Conservation (phyloP, 2,797 vertebrate genomes). For the Molossus alvarezi region DNA sequence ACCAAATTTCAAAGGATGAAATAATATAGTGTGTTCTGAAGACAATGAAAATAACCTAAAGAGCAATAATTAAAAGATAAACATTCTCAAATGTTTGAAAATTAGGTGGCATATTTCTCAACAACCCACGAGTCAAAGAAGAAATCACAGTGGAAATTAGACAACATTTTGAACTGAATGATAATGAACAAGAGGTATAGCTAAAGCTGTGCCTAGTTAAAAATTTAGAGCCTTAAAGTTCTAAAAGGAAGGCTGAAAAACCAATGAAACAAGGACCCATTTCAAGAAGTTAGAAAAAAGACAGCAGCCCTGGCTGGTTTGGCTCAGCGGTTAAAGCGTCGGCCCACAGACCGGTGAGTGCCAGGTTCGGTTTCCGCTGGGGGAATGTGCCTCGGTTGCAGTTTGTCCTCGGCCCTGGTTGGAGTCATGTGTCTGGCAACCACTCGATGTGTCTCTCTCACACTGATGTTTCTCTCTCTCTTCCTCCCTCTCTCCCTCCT, state of each 20-base stretch:
- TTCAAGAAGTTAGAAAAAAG: conserved; percentile 53
- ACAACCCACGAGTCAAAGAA: conserved; percentile 49
- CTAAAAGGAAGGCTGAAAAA: conserved; percentile 12
- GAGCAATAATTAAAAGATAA: conserved; percentile 70
- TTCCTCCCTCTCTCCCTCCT: too few relatives aligned
- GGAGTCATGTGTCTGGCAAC: too few relatives aligned
- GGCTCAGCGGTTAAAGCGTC: too few relatives aligned
- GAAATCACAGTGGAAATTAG: conserved; percentile 61
- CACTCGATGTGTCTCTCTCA: too few relatives aligned
- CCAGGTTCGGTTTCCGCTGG: too few relatives aligned
- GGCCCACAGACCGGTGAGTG: too few relatives aligned
- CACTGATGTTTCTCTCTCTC: too few relatives aligned
- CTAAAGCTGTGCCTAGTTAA: conserved; percentile 4
- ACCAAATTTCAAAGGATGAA: conserved; percentile 52
- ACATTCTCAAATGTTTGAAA: conserved; percentile 63
- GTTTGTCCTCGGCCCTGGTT: too few relatives aligned
- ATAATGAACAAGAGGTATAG: conserved; percentile 27
- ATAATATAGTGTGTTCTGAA: not conserved
- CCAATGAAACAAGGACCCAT: conserved; percentile 48
- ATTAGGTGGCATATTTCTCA: conserved; percentile 65
- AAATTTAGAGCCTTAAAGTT: conserved; percentile 18
- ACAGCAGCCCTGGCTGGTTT: not conserved
- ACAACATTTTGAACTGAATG: conserved; percentile 63
- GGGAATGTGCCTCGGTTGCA: too few relatives aligned
- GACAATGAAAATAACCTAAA: conserved; percentile 64